Conservation (phyloP, 2,888 invertebrate species). For the Parelbella ahira region DNA sequence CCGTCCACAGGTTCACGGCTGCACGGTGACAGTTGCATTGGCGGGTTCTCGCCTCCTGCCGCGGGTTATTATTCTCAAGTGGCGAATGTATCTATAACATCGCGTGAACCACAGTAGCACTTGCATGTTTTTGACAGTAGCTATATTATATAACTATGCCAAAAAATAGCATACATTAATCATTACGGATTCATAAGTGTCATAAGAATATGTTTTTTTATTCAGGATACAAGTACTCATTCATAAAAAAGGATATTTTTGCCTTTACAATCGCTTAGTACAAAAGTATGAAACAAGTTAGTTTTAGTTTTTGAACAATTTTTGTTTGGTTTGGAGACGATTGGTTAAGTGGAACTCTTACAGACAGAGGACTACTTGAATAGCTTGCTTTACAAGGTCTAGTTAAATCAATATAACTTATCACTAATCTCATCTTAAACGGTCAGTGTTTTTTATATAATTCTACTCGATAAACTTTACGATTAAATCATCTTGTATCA, state of each 20-base stretch:
- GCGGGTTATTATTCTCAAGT: not conserved
- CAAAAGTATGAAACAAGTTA: too few relatives aligned
- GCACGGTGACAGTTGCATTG: conserved; percentile 8
- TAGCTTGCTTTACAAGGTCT: conserved; percentile 16
- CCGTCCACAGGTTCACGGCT: conserved; percentile 12
- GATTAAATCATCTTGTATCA: too few relatives aligned
- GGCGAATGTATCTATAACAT: conserved; percentile 2
- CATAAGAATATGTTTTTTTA: too few relatives aligned
- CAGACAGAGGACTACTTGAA: conserved; percentile 8
- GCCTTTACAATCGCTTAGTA: too few relatives aligned
- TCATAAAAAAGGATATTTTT: too few relatives aligned
- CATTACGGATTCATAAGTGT: too few relatives aligned
- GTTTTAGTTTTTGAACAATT: not conserved
- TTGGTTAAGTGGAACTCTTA: not conserved
- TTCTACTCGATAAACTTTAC: too few relatives aligned
- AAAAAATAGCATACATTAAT: too few relatives aligned
- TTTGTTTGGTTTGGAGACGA: not conserved
- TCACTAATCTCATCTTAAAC: conserved; percentile 17
- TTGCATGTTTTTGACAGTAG: conserved; percentile 21
- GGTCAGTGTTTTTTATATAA: conserved; percentile 3
- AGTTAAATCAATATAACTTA: conserved; percentile 24
- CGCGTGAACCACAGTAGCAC: conserved; percentile 5
- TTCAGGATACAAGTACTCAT: too few relatives aligned
- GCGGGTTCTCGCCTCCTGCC: not conserved
- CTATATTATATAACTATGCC: conserved; percentile 21